phyloP scores from a whole-genome alignment of 2,888 invertebrate genomes.

The Xestia c-nigrum region DNA sequence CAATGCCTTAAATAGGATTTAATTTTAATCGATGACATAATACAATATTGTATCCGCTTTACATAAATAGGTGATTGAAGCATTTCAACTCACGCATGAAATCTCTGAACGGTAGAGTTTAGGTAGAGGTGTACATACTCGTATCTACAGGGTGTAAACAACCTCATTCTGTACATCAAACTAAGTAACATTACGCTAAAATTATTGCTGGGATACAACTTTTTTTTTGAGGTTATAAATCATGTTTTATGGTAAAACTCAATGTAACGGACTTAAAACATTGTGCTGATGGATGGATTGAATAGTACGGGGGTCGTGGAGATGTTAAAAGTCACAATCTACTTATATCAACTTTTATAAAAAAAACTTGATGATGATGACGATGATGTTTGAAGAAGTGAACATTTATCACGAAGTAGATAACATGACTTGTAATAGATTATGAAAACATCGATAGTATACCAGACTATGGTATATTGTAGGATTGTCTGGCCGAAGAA shows the following conservation, averaged over 20 bases:
- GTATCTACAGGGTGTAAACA: no score
- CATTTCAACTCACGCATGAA: not conserved
- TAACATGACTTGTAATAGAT: not conserved
- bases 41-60: not conserved
- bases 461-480: not conserved
- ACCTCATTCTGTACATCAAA: no score
- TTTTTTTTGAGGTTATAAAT: no score
- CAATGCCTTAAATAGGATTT: not conserved
- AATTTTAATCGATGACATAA: slow-evolving; percentile 19
- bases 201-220: no score
- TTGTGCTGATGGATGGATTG: no score
- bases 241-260: no score
- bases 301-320: no score
- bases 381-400: not conserved
- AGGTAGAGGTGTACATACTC: not conserved
- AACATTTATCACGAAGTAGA: not conserved
- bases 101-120: not conserved
- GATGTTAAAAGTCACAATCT: no score
- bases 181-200: no score
- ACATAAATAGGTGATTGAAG: not conserved
- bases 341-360: no score
- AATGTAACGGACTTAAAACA: no score
- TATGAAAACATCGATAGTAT: not conserved
- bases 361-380: no score
- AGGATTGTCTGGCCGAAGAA: not conserved